Evolutionary conservation across 2,113 vertebrate species (phyloP).

Genomic region (Saccopteryx bilineata): DNA sequence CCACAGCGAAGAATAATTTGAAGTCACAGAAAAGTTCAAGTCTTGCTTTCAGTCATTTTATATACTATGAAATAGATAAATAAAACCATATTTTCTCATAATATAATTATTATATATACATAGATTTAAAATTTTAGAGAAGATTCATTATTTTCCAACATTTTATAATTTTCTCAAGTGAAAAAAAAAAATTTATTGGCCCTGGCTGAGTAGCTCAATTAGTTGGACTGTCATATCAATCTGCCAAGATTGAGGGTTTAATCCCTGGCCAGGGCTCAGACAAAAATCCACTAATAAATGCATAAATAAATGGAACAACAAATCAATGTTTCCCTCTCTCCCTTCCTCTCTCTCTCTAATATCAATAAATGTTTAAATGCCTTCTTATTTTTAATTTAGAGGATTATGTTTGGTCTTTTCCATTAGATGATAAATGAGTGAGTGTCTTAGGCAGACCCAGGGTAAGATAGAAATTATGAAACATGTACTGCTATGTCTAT

Average conservation of each 20-base stretch:
- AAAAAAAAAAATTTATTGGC: background rate
- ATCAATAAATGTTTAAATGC: too few relatives aligned
- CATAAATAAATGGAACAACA: too few relatives aligned
- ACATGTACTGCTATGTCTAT: background rate
- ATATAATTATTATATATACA: background rate
- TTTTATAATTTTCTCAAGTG: background rate
- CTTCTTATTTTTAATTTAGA: background rate
- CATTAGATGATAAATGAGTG: background rate
- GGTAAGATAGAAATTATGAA: background rate
- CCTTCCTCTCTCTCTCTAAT: too few relatives aligned
- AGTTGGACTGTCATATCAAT: too few relatives aligned
- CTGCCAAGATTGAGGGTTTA: too few relatives aligned
- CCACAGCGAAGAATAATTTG: slow-evolving; percentile 4
- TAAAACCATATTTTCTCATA: background rate
- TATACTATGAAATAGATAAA: background rate
- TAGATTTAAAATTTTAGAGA: background rate
- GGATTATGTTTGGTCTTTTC: background rate
- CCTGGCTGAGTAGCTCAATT: too few relatives aligned
- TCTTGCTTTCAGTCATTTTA: background rate
- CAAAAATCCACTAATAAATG: too few relatives aligned
- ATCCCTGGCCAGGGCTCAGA: too few relatives aligned
- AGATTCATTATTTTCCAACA: background rate
- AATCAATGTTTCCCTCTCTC: too few relatives aligned
- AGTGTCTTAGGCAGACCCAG: background rate
- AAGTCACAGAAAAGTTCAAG: slow-evolving; percentile 7